Evolutionary conservation across 2,888 invertebrate genomes (phyloP).

Genomic region (Synergus umbraculus): DNA sequence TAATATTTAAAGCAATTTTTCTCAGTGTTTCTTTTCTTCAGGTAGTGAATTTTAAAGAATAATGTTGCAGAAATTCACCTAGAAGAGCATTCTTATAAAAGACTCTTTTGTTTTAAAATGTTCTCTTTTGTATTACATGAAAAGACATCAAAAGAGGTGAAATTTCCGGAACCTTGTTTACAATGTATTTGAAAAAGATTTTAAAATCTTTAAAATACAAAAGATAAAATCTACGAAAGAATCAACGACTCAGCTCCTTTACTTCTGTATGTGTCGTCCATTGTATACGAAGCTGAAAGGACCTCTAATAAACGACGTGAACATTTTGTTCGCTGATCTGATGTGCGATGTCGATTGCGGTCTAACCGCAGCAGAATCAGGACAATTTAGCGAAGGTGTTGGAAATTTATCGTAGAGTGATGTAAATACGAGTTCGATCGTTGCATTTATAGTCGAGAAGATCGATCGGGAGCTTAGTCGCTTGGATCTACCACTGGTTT

Average conservation of each 20-base stretch:
- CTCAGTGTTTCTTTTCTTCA: background rate
- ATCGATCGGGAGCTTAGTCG: slow-evolving; percentile 23
- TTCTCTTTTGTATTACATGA: background rate
- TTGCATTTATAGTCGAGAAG: background rate
- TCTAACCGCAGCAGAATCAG: background rate
- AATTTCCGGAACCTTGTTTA: background rate
- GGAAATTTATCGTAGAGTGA: slow-evolving; percentile 1
- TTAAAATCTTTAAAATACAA: background rate
- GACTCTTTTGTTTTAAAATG: slow-evolving; percentile 10
- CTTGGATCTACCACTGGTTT: slow-evolving; percentile 30
- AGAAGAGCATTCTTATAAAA: slow-evolving; percentile 4
- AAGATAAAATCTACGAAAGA: background rate
- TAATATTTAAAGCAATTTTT: background rate
- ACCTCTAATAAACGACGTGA: background rate
- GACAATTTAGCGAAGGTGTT: slow-evolving; percentile 5
- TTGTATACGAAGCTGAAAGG: background rate
- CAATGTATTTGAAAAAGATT: background rate
- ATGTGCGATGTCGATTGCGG: background rate
- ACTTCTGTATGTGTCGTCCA: background rate
- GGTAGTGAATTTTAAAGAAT: background rate
- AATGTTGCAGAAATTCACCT: background rate
- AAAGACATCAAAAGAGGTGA: background rate
- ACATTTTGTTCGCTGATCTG: background rate
- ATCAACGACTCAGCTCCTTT: background rate
- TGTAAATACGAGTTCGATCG: slow-evolving; percentile 23